A percentile compares a stretch with the other conserved stretches of the same genome.
Evolutionary conservation across 2,113 vertebrate species (phyloP).

Genomic region (Ageneiosus marmoratus): DNA sequence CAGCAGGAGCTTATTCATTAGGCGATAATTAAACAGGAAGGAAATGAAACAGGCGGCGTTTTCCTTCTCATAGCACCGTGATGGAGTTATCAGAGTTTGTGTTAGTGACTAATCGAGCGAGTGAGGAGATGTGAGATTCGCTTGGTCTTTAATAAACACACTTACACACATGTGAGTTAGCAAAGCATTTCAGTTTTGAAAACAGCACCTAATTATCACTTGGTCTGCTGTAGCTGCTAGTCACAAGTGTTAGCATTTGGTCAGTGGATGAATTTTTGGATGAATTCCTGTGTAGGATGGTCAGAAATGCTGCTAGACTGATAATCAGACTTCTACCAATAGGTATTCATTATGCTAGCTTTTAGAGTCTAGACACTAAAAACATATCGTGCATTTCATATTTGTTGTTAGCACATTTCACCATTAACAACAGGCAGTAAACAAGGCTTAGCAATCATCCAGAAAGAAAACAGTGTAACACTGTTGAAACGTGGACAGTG

Average conservation of each 20-base stretch:
- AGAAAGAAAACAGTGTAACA: background rate
- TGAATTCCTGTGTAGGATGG: too few relatives aligned
- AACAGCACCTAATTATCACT: background rate
- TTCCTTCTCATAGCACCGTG: background rate
- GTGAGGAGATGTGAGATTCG: background rate
- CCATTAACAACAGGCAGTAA: too few relatives aligned
- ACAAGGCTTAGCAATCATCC: background rate
- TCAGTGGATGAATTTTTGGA: too few relatives aligned
- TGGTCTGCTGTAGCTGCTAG: background rate
- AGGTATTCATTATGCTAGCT: too few relatives aligned
- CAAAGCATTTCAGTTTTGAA: background rate
- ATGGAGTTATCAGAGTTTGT: background rate
- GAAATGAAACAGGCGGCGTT: background rate
- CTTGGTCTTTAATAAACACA: background rate
- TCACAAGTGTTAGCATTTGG: background rate
- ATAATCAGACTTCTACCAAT: too few relatives aligned
- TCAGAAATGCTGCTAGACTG: too few relatives aligned
- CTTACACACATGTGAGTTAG: background rate
- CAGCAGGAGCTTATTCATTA: background rate
- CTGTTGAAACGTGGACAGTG: background rate
- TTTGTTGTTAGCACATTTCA: background rate
- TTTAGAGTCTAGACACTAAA: background rate
- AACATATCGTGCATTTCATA: background rate
- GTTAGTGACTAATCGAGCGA: background rate
- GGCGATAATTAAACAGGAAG: slow-evolving; percentile 1